phyloP scores from a whole-genome alignment of 2,888 invertebrate species.

The Polia nebulosa region DNA sequence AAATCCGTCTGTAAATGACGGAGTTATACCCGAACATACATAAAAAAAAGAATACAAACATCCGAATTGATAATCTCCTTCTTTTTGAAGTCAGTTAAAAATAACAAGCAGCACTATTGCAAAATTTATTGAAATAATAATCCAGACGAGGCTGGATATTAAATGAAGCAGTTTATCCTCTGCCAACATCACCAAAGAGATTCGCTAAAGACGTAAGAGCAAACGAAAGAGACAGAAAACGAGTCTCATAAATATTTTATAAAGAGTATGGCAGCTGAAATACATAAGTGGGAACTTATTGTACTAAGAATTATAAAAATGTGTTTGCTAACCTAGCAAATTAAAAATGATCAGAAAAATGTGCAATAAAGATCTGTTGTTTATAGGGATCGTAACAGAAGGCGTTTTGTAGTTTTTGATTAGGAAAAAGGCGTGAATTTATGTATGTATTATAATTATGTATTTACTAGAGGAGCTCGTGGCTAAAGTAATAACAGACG shows the following conservation, averaged over 20 bases:
- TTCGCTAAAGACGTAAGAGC: conserved; percentile 60
- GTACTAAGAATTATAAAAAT: conserved; percentile 5
- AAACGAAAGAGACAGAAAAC: conserved; percentile 67
- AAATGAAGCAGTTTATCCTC: conserved; percentile 62
- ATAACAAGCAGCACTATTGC: background rate
- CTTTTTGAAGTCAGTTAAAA: no score
- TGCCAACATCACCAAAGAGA: conserved; percentile 60
- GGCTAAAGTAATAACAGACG: no score
- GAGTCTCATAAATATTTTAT: conserved; percentile 69
- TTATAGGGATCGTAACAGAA: no score
- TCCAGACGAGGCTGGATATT: conserved; percentile 24
- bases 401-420: background rate
- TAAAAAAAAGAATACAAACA: no score
- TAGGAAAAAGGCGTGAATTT: no score
- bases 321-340: background rate
- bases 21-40: no score
- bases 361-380: no score
- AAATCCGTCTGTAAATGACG: no score
- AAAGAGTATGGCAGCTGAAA: conserved; percentile 58
- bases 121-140: conserved; percentile 33
- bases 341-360: background rate
- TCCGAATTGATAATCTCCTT: no score
- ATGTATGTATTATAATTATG: no score
- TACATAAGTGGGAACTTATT: conserved; percentile 62
- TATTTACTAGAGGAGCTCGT: no score